Evolutionary conservation across 1,140 invertebrate genomes (phyloP).

Genomic region (Apis cerana): DNA sequence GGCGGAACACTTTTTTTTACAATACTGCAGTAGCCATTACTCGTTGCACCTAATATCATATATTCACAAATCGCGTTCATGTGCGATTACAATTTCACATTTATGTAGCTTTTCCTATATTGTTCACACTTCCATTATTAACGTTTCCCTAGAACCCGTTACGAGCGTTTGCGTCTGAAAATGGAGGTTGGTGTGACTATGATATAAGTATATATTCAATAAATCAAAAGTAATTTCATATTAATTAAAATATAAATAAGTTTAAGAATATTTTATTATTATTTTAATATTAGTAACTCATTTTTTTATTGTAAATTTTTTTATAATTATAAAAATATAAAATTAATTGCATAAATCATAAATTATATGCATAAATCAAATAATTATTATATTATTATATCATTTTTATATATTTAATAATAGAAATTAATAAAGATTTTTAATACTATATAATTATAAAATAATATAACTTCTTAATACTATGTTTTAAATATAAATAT

Average conservation of each 20-base stretch:
- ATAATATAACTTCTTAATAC: too few relatives aligned
- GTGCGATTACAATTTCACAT: conserved; percentile 28
- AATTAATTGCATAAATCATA: background rate
- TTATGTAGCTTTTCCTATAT: background rate
- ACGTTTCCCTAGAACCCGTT: conserved; percentile 15
- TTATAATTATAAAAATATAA: background rate
- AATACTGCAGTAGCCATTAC: conserved; percentile 55
- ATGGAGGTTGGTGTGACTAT: conserved; percentile 21
- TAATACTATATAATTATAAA: too few relatives aligned
- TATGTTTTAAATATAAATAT: too few relatives aligned
- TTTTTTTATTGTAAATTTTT: background rate
- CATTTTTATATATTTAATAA: background rate
- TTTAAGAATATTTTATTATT: background rate
- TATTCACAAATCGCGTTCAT: conserved; percentile 34
- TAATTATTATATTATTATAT: background rate
- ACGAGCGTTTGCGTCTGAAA: conserved; percentile 23
- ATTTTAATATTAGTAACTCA: background rate
- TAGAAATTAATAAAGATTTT: background rate
- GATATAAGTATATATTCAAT: background rate
- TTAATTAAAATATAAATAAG: background rate
- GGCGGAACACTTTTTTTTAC: conserved; percentile 20
- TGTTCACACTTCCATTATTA: background rate
- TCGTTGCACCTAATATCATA: conserved; percentile 50
- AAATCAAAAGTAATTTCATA: background rate
- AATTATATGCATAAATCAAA: background rate